phyloP scores from a whole-genome alignment of 2,888 invertebrate species.

The Myopa tessellatipennis region DNA sequence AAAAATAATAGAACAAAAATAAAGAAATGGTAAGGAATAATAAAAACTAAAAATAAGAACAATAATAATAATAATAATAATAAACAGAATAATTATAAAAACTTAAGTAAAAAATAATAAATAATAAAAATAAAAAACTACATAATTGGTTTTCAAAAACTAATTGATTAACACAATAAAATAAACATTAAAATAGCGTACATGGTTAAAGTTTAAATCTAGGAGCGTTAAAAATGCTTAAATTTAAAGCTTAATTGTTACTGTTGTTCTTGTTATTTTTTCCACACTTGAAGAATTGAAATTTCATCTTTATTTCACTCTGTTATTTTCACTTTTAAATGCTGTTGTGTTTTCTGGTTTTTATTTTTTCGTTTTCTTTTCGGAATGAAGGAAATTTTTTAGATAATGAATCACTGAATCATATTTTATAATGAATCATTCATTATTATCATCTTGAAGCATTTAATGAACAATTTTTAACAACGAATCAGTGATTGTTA shows the following conservation, averaged over 20 bases:
- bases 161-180: too few relatives aligned
- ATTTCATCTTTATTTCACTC: too few relatives aligned
- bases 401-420: background rate
- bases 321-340: too few relatives aligned
- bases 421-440: background rate
- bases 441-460: background rate
- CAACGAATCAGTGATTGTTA: background rate
- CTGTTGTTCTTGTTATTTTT: background rate
- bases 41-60: constrained; percentile 2
- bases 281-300: too few relatives aligned
- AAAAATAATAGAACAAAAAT: background rate
- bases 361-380: constrained; percentile 13
- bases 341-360: background rate
- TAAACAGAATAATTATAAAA: background rate
- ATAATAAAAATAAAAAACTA: too few relatives aligned
- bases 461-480: background rate
- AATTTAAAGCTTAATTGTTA: constrained; percentile 7
- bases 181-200: too few relatives aligned
- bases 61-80: constrained; percentile 15
- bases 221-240: background rate
- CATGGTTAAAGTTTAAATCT: too few relatives aligned
- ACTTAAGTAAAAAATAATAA: too few relatives aligned
- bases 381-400: background rate
- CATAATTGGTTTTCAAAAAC: too few relatives aligned
- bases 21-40: background rate